Evolutionary conservation across 2,113 vertebrate species (phyloP), one percentile per base, ranked within the genome.

Genomic region (Propithecus coquereli): DNA sequence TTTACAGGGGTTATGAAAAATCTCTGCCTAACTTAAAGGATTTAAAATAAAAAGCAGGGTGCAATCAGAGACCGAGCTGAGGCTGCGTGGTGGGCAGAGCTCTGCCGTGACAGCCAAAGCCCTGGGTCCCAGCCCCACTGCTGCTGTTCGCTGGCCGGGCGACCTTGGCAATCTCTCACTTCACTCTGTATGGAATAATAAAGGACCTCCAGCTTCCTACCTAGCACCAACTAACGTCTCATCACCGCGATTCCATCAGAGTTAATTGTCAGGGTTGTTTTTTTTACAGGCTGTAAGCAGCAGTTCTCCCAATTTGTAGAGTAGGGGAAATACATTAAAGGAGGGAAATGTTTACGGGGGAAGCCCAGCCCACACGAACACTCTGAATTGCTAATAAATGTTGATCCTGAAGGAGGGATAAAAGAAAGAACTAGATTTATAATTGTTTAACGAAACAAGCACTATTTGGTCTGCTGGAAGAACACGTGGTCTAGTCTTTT

Each of bases 401-500:
- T 77, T 93, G 11, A 93, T 92, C 59, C 91, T 90, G 76, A 86
- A 95, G 54, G 80, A 94, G 61, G 40, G 76, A 84, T 81, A 77
- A 87, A 94, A 87, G 91, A 61, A 95, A 81, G 63, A 84, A 27
- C 57, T 50, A 86, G 86, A 81, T 93, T 93, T 94, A 81, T 40
- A 71, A 87, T 40, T 68, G 73, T 87, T 97, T 94, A 96, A 94
- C 47, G 91, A 92, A 86, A 94, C 25, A 92, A 82, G 57, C 12
- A 8, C 30, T 96, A 32, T 94, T 93, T 40, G 34, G 57, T 94
- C 91, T 94, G 84, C 71, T 86, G 96, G 90, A 95, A 63, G 90
- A 97, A 95, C 96, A 98, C 92, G 89, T 97, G 95, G 86, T 47
- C 82, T 85, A 81, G 54, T 84, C 54, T 84, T 76, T 85, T 66